Evolutionary conservation across 2,888 invertebrate species (phyloP), one percentile per base, ranked within the genome.

Genomic region (Drosophila stalkeri): DNA sequence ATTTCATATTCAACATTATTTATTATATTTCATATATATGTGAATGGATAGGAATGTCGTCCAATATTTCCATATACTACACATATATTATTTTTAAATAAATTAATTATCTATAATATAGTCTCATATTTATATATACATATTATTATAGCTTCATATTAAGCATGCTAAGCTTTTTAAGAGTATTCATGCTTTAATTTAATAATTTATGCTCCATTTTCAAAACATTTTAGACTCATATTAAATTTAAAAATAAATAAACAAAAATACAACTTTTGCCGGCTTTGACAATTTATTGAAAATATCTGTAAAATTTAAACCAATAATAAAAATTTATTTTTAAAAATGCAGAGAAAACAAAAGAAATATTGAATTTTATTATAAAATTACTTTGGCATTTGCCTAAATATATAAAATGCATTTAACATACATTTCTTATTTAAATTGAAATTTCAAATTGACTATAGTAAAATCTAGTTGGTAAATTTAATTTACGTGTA

Each of bases 251-350:
- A 33, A 33, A 12, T 18, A 7, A 7, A 20, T 7, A 39, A n/a
- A n/a, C 27, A 2, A 5, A 20, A 49, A 47, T 33, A 65, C 4
- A 27, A 27, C 3, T 27, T 62, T 49, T 59, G 44, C 59, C 67
- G 51, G 60, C 16, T 11, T 46, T 51, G 20, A 46, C 18, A 60
- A 60, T 63, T 59, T 37, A 33, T 14, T 60, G 27, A 11, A 56
- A 41, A 49, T 51, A 37, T 5, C 37, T 66, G 8, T 43, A 14
- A 31, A 46, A 47, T 37, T 54, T 33, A 20, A 23, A 3, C 2
- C 5, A 39, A 60, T 43, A 8, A 39, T 23, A 35, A 55, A 9
- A 41, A 31, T 16, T 41, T 2, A 27, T n/a, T n/a, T 11, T 18
- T 41, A 18, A 4, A 9, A 35, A 3, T 5, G 1, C 4, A 37